Evolutionary conservation across 2,888 invertebrate species (phyloP), one percentile per base, ranked within the genome.

Genomic region (Prosopocoilus inquinatus): DNA sequence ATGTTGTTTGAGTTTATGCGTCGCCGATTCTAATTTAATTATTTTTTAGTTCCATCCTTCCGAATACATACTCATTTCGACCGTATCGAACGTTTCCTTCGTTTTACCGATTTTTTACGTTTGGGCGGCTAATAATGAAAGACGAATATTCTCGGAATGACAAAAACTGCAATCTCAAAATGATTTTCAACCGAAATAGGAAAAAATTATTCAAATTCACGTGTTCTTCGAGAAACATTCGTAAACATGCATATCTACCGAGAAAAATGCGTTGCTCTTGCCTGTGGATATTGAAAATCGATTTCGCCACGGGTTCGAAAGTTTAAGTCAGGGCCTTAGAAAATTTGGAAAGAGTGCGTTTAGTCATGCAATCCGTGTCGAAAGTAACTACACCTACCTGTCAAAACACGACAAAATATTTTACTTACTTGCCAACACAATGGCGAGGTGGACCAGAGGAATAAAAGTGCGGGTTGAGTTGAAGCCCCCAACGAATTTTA

Each of bases 391-490:
- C 62, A 62, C 63, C 57, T 67, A 67, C 67, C 70, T 71, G 70
- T 71, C 71, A 71, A 68, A 71, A 71, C 67, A 71, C 63, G 63
- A 65, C 68, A 70, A 71, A 71, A 70, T 70, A 71, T 70, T 69
- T 68, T 60, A 59, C 63, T 64, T 16, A 41, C 41, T 41, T 41
- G 11, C 15, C 41, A 9, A 16, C 15, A 41, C 11, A 41, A 41
- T 41, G 15, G 41, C 11, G 41, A 41, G 15, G 1, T 41, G 2
- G 41, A 11, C 41, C 41, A 41, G 4, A 41, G 12, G 4, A 41
- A 2, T 41, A 20, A 20, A 20, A 4, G 20, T 4, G 20, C 20
- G 3, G 20, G 20, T 20, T 20, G 20, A 20, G 20, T 20, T 20
- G 20, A 20, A 20, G 4, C 20, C 2, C 20, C 3, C 20, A 20